phyloP scores from a whole-genome alignment of 92 coral and sea anemone genomes.

The Phenganax stokvisi region DNA sequence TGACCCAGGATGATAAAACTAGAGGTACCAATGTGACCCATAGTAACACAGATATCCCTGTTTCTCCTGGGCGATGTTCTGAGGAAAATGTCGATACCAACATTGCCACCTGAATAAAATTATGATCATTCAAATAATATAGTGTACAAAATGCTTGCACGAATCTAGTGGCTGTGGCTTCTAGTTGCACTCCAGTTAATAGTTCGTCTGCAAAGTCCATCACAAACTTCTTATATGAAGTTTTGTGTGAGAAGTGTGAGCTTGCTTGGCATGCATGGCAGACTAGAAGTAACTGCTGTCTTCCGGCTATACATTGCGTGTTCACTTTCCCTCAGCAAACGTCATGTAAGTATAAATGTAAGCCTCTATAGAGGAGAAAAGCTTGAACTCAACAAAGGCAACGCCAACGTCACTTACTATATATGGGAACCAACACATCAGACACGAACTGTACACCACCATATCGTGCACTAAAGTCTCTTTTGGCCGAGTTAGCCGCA shows the following conservation, averaged over 20 bases:
- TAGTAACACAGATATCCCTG: constrained; percentile 7
- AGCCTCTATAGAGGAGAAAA: too few species aligned
- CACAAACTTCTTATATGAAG: too few species aligned
- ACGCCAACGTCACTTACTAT: constrained; percentile 17
- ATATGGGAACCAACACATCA: constrained; percentile 21
- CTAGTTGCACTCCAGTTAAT: too few species aligned
- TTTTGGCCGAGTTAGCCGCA: not conserved
- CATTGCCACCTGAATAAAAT: constrained; percentile 17
- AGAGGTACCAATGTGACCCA: constrained; percentile 22
- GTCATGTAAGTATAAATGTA: too few species aligned
- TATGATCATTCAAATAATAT: not conserved
- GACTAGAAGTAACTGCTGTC: too few species aligned
- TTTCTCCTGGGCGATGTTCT: constrained; percentile 1
- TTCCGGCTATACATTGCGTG: too few species aligned
- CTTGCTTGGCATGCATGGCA: not conserved
- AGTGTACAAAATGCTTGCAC: not conserved
- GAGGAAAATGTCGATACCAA: not conserved
- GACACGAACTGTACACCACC: constrained; percentile 5
- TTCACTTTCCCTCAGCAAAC: too few species aligned
- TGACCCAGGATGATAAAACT: not conserved
- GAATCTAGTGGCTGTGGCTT: too few species aligned
- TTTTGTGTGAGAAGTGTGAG: too few species aligned
- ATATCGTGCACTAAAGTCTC: not conserved
- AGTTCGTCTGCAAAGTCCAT: too few species aligned
- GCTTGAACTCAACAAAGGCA: not conserved